Evolutionary conservation across 2,113 vertebrate species (phyloP).

Genomic region (Mormyrus lacerda): DNA sequence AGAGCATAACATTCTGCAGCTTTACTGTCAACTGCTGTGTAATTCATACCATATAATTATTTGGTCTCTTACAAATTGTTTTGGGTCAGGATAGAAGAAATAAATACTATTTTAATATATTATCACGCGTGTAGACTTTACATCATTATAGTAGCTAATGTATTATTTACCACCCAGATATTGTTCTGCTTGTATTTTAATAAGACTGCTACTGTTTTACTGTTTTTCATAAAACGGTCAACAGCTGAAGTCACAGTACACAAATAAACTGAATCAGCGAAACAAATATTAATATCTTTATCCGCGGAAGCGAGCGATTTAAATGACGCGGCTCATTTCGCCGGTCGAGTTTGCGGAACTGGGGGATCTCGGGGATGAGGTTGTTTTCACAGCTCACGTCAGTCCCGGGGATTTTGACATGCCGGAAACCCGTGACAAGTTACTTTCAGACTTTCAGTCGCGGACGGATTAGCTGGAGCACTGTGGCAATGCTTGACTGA

Average conservation of each 20-base stretch:
- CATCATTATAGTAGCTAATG: not conserved
- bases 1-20: not conserved
- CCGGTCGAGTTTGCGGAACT: not conserved
- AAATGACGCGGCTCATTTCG: not conserved
- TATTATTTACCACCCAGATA: not conserved
- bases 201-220: not conserved
- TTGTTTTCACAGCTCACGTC: not conserved
- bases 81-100: not conserved
- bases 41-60: not conserved
- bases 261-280: not conserved
- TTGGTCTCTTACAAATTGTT: not conserved
- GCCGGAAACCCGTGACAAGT: not conserved
- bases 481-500: not conserved
- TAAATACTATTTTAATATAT: not conserved
- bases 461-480: not conserved
- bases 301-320: not conserved
- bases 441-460: slow-evolving; percentile 1
- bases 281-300: not conserved
- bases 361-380: not conserved
- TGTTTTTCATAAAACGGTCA: not conserved
- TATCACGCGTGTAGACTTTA: not conserved
- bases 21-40: not conserved
- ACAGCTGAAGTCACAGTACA: not conserved
- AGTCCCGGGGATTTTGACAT: not conserved
- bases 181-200: not conserved